A percentile compares a stretch with the other conserved stretches of the same genome.
phyloP scores from a whole-genome alignment of 2,113 vertebrate genomes.

The Calyptommatus sinebrachiatus region DNA sequence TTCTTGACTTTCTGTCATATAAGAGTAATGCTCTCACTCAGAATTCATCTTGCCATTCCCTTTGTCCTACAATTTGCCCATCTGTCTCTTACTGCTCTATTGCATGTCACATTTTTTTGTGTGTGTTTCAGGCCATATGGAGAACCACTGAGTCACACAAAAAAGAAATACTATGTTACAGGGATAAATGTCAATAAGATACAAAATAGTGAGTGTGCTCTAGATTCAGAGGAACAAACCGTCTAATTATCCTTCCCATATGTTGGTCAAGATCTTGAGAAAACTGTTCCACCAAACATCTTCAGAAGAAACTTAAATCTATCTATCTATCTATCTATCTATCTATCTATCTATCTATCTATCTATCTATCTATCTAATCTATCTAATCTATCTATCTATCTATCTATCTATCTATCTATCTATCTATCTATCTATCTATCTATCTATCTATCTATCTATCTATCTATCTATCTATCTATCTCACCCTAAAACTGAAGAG shows the following conservation, averaged over 20 bases:
- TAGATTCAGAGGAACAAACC: accelerated
- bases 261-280: neutral
- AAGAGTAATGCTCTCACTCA: slow-evolving; percentile 8
- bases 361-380: no score
- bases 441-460: no score
- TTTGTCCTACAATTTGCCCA: neutral
- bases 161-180: neutral
- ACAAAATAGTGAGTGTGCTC: neutral
- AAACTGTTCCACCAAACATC: no score
- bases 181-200: slow-evolving; percentile 18
- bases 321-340: no score
- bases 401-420: no score
- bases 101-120: accelerated
- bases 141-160: neutral
- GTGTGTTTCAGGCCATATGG: neutral
- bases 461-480: no score
- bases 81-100: neutral
- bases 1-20: slow-evolving; percentile 27
- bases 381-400: no score
- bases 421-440: no score
- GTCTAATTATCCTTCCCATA: neutral
- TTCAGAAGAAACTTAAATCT: no score
- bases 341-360: no score
- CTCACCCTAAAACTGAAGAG: no score
- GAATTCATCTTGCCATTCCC: neutral